Evolutionary conservation across 92 coral and sea anemone species (phyloP).

Genomic region (Paragorgia papillata): DNA sequence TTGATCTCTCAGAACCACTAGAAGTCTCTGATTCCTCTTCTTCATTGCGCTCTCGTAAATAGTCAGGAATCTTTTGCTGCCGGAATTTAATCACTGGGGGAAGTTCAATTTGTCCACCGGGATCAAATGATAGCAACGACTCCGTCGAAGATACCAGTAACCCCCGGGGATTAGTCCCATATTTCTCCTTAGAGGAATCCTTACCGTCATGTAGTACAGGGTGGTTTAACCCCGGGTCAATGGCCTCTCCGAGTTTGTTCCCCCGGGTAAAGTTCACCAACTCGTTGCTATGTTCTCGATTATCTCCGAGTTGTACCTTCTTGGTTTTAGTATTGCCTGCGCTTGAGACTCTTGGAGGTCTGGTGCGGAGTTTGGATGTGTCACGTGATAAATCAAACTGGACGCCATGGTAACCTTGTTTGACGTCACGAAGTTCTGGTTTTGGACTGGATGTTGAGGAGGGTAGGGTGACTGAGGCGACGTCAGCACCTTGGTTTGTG

Average conservation of each 20-base stretch:
- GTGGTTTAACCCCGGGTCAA: background rate
- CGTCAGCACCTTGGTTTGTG: background rate
- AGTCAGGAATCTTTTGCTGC: slow-evolving; percentile 14
- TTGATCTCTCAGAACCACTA: background rate
- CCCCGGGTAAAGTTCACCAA: slow-evolving; percentile 1
- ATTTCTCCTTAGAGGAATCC: background rate
- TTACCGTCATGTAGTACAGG: background rate
- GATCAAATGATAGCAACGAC: slow-evolving; percentile 74
- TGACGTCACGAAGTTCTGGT: background rate
- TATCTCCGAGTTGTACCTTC: background rate
- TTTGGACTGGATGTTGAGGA: slow-evolving; percentile 3
- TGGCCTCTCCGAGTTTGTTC: slow-evolving; percentile 10
- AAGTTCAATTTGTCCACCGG: slow-evolving; percentile 73
- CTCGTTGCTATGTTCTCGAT: background rate
- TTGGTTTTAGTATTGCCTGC: background rate
- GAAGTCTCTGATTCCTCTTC: background rate
- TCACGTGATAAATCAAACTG: background rate
- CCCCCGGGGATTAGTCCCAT: slow-evolving; percentile 9
- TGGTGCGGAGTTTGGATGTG: background rate
- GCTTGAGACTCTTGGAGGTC: background rate
- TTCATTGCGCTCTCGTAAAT: background rate
- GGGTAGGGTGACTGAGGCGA: background rate
- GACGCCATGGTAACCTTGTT: background rate
- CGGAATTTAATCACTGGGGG: slow-evolving; percentile 73
- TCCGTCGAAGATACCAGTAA: slow-evolving; percentile 70